Conservation (phyloP, 1,140 invertebrate species). For the Anastrepha ludens region DNA sequence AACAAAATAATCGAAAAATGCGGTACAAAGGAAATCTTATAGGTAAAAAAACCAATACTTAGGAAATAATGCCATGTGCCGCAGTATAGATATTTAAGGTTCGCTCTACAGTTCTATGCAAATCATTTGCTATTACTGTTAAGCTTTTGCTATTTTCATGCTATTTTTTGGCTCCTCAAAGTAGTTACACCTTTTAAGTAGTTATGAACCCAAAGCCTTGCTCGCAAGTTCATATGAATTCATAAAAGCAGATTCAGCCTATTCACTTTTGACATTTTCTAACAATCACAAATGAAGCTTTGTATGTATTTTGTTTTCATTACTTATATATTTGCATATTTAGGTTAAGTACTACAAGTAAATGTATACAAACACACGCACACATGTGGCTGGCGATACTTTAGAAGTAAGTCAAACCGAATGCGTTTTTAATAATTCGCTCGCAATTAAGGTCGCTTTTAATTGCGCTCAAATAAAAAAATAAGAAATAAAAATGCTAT, state of each 20-base stretch:
- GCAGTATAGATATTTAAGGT: no score
- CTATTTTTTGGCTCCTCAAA: no score
- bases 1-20: no score
- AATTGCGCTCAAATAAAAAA: constrained; percentile 54
- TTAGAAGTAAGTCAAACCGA: constrained; percentile 43
- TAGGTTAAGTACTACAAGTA: constrained; percentile 6
- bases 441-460: constrained; percentile 11
- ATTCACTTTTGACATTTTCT: neutral
- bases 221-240: neutral
- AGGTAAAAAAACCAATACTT: no score
- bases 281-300: neutral
- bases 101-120: no score
- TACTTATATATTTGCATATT: neutral
- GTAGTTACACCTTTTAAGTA: neutral
- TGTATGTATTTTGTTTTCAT: neutral
- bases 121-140: no score
- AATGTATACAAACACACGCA: no score
- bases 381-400: neutral
- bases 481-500: constrained; percentile 59
- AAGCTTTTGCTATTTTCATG: no score
- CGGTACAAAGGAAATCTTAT: no score
- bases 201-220: neutral
- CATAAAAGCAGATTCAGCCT: neutral
- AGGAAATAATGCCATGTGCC: no score
- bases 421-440: constrained; percentile 24